These are phyloP conservation scores for Clarias batrachus DNA, from an alignment of 2,113 vertebrate species.

Conservation along the genomic window DNA sequence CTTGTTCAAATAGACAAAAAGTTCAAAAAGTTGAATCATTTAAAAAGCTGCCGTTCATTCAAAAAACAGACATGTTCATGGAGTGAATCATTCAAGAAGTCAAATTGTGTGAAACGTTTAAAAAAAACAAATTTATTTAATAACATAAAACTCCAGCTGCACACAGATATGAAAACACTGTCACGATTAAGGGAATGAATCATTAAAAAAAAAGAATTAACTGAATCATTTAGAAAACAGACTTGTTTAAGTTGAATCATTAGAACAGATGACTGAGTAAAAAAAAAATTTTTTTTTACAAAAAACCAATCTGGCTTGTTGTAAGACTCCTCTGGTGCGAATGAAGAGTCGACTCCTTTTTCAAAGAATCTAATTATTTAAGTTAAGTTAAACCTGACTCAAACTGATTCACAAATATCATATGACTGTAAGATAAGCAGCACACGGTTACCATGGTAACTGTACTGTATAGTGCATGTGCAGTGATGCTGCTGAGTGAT, in stretches of 20 bases:
- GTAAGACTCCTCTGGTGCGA: too few relatives aligned
- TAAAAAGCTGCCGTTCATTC: background rate
- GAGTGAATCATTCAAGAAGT: background rate
- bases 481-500: background rate
- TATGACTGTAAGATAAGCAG: background rate
- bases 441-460: background rate
- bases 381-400: background rate
- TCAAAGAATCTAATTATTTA: background rate
- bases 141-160: background rate
- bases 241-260: slow-evolving; percentile 11
- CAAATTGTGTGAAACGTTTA: too few relatives aligned
- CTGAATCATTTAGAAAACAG: background rate
- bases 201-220: background rate
- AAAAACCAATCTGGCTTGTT: too few relatives aligned
- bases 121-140: background rate
- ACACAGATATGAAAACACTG: too few relatives aligned
- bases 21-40: background rate
- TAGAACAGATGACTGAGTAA: background rate
- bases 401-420: background rate
- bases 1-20: background rate
- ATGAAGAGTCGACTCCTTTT: background rate
- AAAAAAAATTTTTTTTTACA: too few relatives aligned
- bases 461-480: background rate
- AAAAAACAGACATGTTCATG: background rate
- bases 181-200: background rate